Evolutionary conservation across 2,113 vertebrate genomes (phyloP).

Genomic region (Anoura caudifer): DNA sequence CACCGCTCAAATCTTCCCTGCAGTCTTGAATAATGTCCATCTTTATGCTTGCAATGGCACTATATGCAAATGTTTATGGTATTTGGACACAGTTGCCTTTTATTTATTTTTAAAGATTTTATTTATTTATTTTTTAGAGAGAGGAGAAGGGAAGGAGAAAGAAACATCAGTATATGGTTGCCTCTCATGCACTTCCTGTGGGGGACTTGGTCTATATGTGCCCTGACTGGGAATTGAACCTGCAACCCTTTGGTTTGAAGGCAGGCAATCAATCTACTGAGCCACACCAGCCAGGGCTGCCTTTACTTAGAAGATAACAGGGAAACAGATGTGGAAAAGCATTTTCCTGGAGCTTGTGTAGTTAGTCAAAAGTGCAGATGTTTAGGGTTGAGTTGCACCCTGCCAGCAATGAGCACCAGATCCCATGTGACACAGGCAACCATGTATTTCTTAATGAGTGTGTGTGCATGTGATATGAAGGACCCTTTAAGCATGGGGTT

Average conservation of each 20-base stretch:
- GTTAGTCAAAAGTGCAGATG: conserved; percentile 9
- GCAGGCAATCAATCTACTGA: too few species aligned
- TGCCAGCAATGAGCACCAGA: neutral
- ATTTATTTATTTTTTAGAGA: too few species aligned
- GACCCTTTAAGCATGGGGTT: neutral
- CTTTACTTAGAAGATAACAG: conserved; percentile 43
- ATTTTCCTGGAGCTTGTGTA: neutral
- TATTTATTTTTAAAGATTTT: neutral
- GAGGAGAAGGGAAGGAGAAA: too few species aligned
- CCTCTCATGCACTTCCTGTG: too few species aligned
- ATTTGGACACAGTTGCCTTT: conserved; percentile 40
- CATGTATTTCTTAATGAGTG: neutral
- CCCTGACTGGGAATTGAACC: too few species aligned
- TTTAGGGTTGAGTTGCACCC: neutral
- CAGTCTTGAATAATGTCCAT: neutral
- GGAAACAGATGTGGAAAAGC: neutral
- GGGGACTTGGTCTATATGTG: too few species aligned
- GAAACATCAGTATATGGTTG: too few species aligned
- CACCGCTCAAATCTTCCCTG: neutral
- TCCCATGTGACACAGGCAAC: neutral
- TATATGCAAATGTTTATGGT: neutral
- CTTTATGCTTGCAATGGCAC: neutral
- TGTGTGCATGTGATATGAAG: neutral
- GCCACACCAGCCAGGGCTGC: neutral
- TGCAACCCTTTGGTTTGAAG: too few species aligned